Percentiles rank a stretch among this genome's conserved stretches.
These are phyloP conservation scores for Zaprionus gabonicus DNA, from an alignment of 1,140 invertebrate species.

Conservation along the genomic window DNA sequence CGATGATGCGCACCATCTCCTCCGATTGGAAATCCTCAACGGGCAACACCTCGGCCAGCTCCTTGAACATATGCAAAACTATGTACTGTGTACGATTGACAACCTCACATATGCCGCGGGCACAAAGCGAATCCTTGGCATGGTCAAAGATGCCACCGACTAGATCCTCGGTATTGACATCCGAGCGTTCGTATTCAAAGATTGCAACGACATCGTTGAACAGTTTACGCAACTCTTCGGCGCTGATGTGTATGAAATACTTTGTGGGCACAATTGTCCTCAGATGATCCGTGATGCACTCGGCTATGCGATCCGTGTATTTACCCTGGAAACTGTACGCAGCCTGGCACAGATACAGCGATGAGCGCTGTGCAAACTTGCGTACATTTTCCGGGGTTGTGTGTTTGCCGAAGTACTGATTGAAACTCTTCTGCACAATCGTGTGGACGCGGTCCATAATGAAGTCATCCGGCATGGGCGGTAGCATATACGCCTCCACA, in stretches of 20 bases:
- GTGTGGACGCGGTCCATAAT: constrained; percentile 73
- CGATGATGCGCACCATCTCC: constrained; percentile 61
- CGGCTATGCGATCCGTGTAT: constrained; percentile 70
- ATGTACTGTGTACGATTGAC: constrained; percentile 73
- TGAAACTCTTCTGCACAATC: constrained; percentile 71
- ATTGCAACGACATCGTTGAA: constrained; percentile 73
- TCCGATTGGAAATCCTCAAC: constrained; percentile 74
- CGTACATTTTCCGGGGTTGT: constrained; percentile 68
- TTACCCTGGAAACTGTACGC: constrained; percentile 75
- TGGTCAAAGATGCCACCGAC: constrained; percentile 76
- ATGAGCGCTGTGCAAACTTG: constrained; percentile 61
- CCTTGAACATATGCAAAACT: constrained; percentile 70
- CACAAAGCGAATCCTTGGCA: constrained; percentile 63
- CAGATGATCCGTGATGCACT: constrained; percentile 73
- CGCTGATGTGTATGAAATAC: constrained; percentile 69
- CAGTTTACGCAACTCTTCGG: constrained; percentile 67
- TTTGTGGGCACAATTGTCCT: constrained; percentile 77
- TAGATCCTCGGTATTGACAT: constrained; percentile 76
- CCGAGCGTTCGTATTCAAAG: constrained; percentile 72
- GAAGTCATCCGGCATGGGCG: constrained; percentile 73
- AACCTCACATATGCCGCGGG: constrained; percentile 26
- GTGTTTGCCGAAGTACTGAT: constrained; percentile 61
- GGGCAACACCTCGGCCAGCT: constrained; percentile 74
- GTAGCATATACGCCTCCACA: constrained; percentile 64
- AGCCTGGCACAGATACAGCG: constrained; percentile 73